Evolutionary conservation across 1,140 invertebrate species (phyloP), one percentile per base, ranked within the genome.

Genomic region (Sycophila sp.): DNA sequence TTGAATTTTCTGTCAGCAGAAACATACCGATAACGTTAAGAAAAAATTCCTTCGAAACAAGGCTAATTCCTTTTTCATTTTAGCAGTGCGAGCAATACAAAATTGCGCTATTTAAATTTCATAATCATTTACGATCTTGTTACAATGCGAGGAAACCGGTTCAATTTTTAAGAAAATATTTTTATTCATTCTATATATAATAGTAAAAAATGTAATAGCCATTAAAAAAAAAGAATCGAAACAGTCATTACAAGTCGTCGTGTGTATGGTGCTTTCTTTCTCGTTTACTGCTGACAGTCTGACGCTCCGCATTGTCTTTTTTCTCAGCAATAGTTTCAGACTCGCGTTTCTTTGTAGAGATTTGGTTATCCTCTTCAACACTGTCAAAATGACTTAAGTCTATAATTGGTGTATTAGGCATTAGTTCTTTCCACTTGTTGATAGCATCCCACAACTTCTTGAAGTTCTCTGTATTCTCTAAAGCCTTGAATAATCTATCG

Each of bases 231-330:
- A 70, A 70, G 69, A 13, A 51, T 36, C 38, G 70, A 69, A 42
- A 19, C 56, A 51, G 71, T 78, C 59, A 73, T 79, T 80, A 79
- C 73, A 80, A 76, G 68, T 80, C 75, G 69, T 78, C 75, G 28
- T 75, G 73, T 72, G 72, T 73, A 78, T 79, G n/a, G n/a, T n/a
- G 78, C 75, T 76, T 74, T 13, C n/a, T 56, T 49, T 34, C 60
- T 13, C 58, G 38, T 69, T 65, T 68, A 53, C 24, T 28, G 22
- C 32, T 51, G 53, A 63, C 58, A 49, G 45, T 68, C 38, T 59
- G 8, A 17, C 22, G 13, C 32, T 60, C 17, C 17, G n/a, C n/a
- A n/a, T n/a, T n/a, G n/a, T n/a, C n/a, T 7, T 65, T 15, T 32
- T 15, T 34, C 22, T 68, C 13, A 19, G 4, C 30, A 55, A 60